Conservation (phyloP, 1,140 invertebrate genomes). For the Heliconius hewitsoni region DNA sequence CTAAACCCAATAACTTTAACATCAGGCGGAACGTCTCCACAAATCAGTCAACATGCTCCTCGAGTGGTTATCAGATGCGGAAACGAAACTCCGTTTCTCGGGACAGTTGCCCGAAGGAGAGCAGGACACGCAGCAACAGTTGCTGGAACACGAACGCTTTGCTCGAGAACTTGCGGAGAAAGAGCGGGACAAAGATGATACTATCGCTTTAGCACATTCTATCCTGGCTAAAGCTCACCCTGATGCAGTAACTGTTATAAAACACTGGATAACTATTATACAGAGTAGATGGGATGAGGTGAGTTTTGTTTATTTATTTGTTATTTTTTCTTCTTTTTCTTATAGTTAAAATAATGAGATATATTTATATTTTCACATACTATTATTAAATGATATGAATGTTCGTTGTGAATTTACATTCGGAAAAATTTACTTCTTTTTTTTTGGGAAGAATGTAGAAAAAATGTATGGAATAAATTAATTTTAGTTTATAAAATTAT, state of each 20-base stretch:
- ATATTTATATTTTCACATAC: too few relatives aligned
- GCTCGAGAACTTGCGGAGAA: slow-evolving; percentile 92
- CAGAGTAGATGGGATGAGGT: slow-evolving; percentile 98
- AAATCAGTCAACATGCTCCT: slow-evolving; percentile 95
- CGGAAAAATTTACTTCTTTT: neutral
- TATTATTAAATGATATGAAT: neutral
- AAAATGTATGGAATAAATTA: too few relatives aligned
- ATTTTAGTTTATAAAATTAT: too few relatives aligned
- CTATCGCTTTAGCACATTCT: slow-evolving; percentile 91
- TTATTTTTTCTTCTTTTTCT: neutral
- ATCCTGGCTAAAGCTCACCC: slow-evolving; percentile 96
- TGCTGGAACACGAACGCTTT: slow-evolving; percentile 93
- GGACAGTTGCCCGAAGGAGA: slow-evolving; percentile 95
- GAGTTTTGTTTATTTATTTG: slow-evolving; percentile 10
- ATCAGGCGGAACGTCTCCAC: slow-evolving; percentile 94
- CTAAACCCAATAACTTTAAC: neutral
- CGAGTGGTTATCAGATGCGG: slow-evolving; percentile 97
- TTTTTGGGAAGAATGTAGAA: neutral
- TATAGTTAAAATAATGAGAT: neutral
- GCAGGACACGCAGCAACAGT: slow-evolving; percentile 90
- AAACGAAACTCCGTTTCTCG: slow-evolving; percentile 94
- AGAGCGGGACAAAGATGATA: slow-evolving; percentile 92
- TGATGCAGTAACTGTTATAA: slow-evolving; percentile 95
- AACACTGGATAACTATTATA: slow-evolving; percentile 98
- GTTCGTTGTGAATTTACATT: neutral